Evolutionary conservation across 2,888 invertebrate species (phyloP).

Genomic region (Andrena hattorfiana): DNA sequence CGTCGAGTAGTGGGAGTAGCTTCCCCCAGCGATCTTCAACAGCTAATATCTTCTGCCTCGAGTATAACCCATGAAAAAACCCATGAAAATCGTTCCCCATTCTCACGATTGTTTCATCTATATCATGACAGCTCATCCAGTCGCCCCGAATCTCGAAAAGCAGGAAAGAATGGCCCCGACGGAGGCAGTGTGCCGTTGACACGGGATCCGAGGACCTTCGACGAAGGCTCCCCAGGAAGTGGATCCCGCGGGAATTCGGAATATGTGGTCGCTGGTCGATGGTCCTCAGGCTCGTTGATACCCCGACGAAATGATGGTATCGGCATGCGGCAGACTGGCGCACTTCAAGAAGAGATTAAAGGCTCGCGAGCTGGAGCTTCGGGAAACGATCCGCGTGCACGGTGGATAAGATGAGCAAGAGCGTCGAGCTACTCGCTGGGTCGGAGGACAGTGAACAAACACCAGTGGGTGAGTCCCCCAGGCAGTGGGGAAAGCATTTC

Average conservation of each 20-base stretch:
- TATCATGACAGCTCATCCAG: slow-evolving; percentile 40
- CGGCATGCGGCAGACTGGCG: slow-evolving; percentile 74
- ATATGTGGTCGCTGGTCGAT: slow-evolving; percentile 64
- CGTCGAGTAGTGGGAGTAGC: too few relatives aligned
- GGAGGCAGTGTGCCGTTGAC: slow-evolving; percentile 29
- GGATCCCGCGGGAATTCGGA: slow-evolving; percentile 16
- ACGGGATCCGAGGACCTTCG: slow-evolving; percentile 8
- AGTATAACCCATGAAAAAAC: not conserved
- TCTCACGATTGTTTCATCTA: slow-evolving; percentile 44
- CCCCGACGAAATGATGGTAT: slow-evolving; percentile 76
- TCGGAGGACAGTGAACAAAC: slow-evolving; percentile 80
- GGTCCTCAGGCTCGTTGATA: slow-evolving; percentile 66
- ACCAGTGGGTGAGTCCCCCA: slow-evolving; percentile 72
- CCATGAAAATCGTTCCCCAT: not conserved
- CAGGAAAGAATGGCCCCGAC: slow-evolving; percentile 25
- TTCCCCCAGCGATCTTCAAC: not conserved
- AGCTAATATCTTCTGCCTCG: not conserved
- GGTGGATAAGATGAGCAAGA: slow-evolving; percentile 82
- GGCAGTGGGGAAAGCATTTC: not conserved
- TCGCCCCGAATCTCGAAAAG: slow-evolving; percentile 21
- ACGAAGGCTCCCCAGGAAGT: slow-evolving; percentile 8
- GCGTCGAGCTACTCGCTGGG: slow-evolving; percentile 82
- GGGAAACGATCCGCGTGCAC: slow-evolving; percentile 60
- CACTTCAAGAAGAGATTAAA: slow-evolving; percentile 81
- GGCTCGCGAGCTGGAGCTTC: slow-evolving; percentile 65